These are phyloP conservation scores for Tipula lateralis DNA, from an alignment of 2,888 invertebrate species.

Conservation along the genomic window DNA sequence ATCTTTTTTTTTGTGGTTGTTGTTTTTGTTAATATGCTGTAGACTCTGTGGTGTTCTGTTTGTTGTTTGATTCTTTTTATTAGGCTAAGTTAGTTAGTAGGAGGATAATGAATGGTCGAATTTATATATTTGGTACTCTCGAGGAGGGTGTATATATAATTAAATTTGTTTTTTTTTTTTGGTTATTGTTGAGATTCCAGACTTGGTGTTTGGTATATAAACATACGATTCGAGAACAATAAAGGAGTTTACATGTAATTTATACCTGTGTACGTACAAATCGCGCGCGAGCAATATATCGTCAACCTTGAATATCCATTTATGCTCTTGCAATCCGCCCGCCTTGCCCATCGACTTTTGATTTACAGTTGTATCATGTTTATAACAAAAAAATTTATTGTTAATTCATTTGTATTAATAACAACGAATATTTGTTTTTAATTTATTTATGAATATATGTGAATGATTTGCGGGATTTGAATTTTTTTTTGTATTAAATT, in stretches of 20 bases:
- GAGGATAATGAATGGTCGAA: constrained; percentile 11
- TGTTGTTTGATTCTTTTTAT: neutral
- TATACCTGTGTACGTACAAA: neutral
- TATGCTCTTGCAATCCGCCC: neutral
- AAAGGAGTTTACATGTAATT: neutral
- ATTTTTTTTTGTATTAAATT: neutral
- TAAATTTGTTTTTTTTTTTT: neutral
- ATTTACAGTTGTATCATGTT: neutral
- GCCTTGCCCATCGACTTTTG: constrained; percentile 4
- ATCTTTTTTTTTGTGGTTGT: neutral
- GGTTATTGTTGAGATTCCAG: neutral
- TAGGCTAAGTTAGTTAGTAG: neutral
- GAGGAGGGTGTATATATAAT: neutral
- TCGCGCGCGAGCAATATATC: neutral
- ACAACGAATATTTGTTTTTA: neutral
- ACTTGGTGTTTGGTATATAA: neutral
- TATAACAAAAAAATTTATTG: neutral
- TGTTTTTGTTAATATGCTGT: neutral
- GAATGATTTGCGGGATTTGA: neutral
- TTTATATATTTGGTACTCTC: neutral
- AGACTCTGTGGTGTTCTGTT: neutral
- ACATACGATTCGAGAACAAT: neutral
- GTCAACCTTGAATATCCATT: constrained; percentile 9
- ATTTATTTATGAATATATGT: neutral
- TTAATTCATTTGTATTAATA: constrained; percentile 26